These are phyloP conservation scores for Thyatira batis DNA, from an alignment of 2,888 invertebrate species.

Conservation along the genomic window DNA sequence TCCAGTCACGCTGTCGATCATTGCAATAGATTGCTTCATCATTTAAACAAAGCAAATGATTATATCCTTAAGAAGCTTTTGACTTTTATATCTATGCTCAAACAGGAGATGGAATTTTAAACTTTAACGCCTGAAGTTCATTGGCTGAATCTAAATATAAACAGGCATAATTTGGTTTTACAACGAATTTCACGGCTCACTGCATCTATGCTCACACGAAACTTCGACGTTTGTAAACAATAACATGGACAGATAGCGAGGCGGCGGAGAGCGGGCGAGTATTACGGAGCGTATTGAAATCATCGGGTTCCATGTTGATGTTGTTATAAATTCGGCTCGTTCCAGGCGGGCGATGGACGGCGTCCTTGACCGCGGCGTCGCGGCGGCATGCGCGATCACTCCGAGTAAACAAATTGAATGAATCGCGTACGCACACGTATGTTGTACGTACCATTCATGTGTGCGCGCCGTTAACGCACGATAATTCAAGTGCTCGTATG, in stretches of 20 bases:
- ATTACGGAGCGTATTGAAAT: conserved; percentile 20
- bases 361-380: conserved; percentile 73
- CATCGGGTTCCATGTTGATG: conserved; percentile 40
- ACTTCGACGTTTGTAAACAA: conserved; percentile 49
- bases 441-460: conserved; percentile 74
- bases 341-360: conserved; percentile 65
- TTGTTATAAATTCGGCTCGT: conserved; percentile 39
- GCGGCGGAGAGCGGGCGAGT: conserved; percentile 9
- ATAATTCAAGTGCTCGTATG: conserved; percentile 68
- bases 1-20: neutral
- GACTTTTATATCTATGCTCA: neutral
- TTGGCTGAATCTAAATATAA: conserved; percentile 15
- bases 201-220: conserved; percentile 27
- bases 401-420: conserved; percentile 79
- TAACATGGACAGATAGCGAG: conserved; percentile 30
- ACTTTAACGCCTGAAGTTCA: conserved; percentile 10
- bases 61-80: neutral
- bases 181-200: conserved; percentile 18
- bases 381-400: conserved; percentile 52
- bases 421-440: conserved; percentile 74
- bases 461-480: conserved; percentile 71
- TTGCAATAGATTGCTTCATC: neutral
- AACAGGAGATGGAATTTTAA: neutral
- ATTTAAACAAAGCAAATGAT: neutral
- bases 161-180: conserved; percentile 8